Evolutionary conservation across 1,140 invertebrate species (phyloP).

Genomic region (Saccostrea cuccullata): DNA sequence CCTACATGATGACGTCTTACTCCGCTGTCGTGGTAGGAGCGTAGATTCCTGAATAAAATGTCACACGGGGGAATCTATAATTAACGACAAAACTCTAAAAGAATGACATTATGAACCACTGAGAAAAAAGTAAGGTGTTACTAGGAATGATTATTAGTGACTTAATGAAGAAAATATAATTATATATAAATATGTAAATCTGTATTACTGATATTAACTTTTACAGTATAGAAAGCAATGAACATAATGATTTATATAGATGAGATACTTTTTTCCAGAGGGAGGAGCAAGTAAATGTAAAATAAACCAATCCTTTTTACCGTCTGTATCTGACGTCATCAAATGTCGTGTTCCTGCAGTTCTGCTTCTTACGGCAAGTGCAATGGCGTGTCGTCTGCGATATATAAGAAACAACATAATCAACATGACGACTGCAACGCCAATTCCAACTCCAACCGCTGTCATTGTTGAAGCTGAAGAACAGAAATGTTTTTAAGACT

Average conservation of each 20-base stretch:
- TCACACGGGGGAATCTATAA: background rate
- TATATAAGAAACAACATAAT: background rate
- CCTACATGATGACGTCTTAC: background rate
- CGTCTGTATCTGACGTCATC: background rate
- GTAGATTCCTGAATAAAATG: background rate
- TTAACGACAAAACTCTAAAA: background rate
- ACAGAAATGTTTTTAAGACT: background rate
- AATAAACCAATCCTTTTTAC: background rate
- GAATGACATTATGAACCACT: background rate
- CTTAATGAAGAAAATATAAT: no score
- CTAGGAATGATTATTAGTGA: no score
- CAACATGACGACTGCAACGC: background rate
- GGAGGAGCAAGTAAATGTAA: no score
- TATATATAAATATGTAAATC: no score
- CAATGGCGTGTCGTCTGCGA: slow-evolving; percentile 1
- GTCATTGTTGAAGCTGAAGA: background rate
- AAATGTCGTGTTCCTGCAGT: background rate
- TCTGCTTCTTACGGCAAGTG: background rate
- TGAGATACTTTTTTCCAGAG: no score
- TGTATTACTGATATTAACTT: no score
- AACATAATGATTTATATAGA: no score
- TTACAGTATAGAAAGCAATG: no score
- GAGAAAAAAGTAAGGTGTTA: no score
- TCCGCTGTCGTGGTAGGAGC: background rate
- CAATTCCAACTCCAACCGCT: background rate